These are phyloP conservation scores for Pachliopta kotzebuea DNA, from an alignment of 2,888 invertebrate species.

Conservation along the genomic window DNA sequence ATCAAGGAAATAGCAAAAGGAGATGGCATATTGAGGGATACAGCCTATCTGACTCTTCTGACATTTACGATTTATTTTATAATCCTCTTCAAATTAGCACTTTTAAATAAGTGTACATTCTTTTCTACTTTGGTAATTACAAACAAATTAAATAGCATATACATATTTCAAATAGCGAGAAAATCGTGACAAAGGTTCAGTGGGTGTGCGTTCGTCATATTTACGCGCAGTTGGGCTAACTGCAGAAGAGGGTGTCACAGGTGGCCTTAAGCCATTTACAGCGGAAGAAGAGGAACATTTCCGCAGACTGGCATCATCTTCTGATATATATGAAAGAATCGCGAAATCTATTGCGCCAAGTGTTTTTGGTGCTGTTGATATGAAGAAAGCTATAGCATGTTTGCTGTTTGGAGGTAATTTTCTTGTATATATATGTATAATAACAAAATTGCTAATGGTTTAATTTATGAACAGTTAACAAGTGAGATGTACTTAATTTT, in stretches of 20 bases:
- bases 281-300: constrained; percentile 84
- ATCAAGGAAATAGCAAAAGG: no score
- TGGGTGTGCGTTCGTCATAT: constrained; percentile 97
- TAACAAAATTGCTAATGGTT: no score
- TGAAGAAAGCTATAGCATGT: constrained; percentile 98
- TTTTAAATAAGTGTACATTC: no score
- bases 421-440: no score
- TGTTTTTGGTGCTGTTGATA: constrained; percentile 95
- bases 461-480: no score
- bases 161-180: constrained; percentile 71
- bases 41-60: no score
- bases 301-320: constrained; percentile 89
- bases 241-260: constrained; percentile 90
- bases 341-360: constrained; percentile 97
- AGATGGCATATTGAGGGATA: no score
- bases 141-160: not conserved
- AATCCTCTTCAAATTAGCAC: no score
- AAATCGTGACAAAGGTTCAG: constrained; percentile 87
- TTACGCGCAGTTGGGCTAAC: constrained; percentile 96
- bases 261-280: constrained; percentile 80
- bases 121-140: not conserved
- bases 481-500: no score
- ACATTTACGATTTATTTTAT: not conserved
- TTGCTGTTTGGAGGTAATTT: constrained; percentile 92
- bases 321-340: constrained; percentile 93